Evolutionary conservation across 2,888 invertebrate genomes (phyloP).

Genomic region (Masnerella sp.): DNA sequence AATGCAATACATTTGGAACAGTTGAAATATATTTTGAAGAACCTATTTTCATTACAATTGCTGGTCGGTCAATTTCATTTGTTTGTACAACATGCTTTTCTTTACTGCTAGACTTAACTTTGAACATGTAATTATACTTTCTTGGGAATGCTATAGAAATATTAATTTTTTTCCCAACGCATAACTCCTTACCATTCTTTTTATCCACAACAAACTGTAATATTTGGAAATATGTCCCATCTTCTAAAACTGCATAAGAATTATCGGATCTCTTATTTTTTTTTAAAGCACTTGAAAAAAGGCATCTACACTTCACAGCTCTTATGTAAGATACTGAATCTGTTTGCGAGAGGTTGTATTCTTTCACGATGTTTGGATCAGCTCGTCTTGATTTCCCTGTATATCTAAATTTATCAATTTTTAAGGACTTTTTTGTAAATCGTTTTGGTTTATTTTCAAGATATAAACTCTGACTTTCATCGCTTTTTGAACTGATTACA

Average conservation of each 20-base stretch:
- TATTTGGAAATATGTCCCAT: neutral
- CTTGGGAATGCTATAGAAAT: neutral
- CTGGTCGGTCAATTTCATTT: neutral
- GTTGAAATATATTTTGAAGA: neutral
- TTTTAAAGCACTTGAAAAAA: neutral
- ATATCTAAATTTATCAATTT: slow-evolving; percentile 1
- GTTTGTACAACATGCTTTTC: neutral
- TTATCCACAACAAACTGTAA: neutral
- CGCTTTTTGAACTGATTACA: neutral
- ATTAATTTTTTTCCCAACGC: neutral
- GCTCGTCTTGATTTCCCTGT: neutral
- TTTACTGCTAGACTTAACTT: neutral
- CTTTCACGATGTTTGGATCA: neutral
- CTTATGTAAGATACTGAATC: neutral
- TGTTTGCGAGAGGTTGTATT: neutral
- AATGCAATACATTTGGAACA: neutral
- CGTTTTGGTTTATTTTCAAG: slow-evolving; percentile 1
- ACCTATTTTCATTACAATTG: neutral
- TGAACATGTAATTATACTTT: neutral
- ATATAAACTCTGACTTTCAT: neutral
- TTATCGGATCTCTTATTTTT: neutral
- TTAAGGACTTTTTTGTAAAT: neutral
- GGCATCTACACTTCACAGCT: neutral
- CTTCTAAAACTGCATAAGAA: slow-evolving; percentile 3
- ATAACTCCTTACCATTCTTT: neutral